phyloP scores from a whole-genome alignment of 2,113 vertebrate genomes.

The Xenopus tropicalis region UCB_Xtro_10.0 CM004444.2:140022501-140023000 shows the following conservation, averaged over 20 bases:
- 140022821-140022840: too few species aligned
- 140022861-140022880: too few species aligned
- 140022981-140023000: too few species aligned
- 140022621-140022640: slow-evolving; percentile 20
- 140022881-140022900: too few species aligned
- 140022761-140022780: not conserved
- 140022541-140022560: slow-evolving; percentile 41
- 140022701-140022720: slow-evolving; percentile 8
- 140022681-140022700: not conserved
- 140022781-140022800: not conserved
- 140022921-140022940: too few species aligned
- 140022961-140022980: too few species aligned
- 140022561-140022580: slow-evolving; percentile 6
- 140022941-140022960: too few species aligned
- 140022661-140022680: slow-evolving; percentile 4
- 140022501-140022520: slow-evolving; percentile 31
- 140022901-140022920: too few species aligned
- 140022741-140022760: too few species aligned
- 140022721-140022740: too few species aligned
- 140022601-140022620: slow-evolving; percentile 26
- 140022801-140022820: too few species aligned
- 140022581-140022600: not conserved
- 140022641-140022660: slow-evolving; percentile 21
- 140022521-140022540: slow-evolving; percentile 38
- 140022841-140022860: too few species aligned